A percentile compares a stretch with the other conserved stretches of the same genome.
phyloP scores from a whole-genome alignment of 2,113 vertebrate species.

The Mobula hypostoma region DNA sequence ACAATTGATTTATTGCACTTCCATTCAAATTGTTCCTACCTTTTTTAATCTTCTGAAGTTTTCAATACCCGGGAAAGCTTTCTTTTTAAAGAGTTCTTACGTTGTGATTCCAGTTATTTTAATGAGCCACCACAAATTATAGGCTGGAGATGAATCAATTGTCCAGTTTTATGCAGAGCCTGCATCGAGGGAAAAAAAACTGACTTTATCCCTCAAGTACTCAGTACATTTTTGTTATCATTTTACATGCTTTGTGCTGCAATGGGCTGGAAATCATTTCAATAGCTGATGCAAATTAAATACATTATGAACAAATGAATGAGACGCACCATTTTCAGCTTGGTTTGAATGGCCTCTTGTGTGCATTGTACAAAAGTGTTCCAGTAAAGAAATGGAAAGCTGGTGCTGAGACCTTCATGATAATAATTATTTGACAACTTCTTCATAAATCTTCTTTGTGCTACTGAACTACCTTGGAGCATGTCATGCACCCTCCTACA shows the following conservation, averaged over 20 bases:
- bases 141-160: constrained; percentile 2
- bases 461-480: constrained; percentile 13
- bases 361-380: constrained; percentile 4
- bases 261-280: background rate
- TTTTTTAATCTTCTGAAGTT: background rate
- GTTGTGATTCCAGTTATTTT: background rate
- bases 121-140: background rate
- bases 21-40: background rate
- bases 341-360: constrained; percentile 5
- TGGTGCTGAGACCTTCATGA: constrained; percentile 2
- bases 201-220: background rate
- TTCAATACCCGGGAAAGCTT: background rate
- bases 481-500: constrained; percentile 32
- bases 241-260: background rate
- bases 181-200: background rate
- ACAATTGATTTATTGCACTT: background rate
- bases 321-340: background rate
- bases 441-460: constrained; percentile 36
- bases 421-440: constrained; percentile 35
- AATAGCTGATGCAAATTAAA: constrained; percentile 24
- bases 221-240: background rate
- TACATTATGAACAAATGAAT: constrained; percentile 27
- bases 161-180: background rate
- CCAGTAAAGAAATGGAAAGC: constrained; percentile 11
- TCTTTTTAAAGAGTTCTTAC: background rate